Percentiles rank a stretch among this genome's conserved stretches.
phyloP scores from a whole-genome alignment of 2,888 invertebrate genomes.

The Cheilosia vulpina region DNA sequence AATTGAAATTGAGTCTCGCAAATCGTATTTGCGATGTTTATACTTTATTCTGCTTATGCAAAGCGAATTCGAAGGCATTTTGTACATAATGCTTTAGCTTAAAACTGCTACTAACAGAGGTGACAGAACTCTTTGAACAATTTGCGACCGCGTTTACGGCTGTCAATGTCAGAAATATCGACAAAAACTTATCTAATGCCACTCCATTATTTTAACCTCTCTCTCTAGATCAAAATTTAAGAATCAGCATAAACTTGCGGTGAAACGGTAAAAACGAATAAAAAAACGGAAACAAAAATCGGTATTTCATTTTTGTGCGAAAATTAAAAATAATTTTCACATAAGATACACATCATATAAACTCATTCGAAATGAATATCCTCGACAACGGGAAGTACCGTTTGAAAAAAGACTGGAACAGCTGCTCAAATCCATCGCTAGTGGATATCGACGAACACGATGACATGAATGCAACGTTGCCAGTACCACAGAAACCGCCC shows the following conservation, averaged over 20 bases:
- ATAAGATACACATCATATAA: not conserved
- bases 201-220: constrained; percentile 11
- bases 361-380: constrained; percentile 80
- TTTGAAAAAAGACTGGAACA: constrained; percentile 83
- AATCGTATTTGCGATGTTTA: no score
- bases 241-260: constrained; percentile 31
- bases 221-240: constrained; percentile 47
- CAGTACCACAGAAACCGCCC: constrained; percentile 80
- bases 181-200: constrained; percentile 6
- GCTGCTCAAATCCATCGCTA: constrained; percentile 83
- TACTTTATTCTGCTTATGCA: no score
- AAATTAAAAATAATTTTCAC: not conserved
- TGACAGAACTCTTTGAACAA: constrained; percentile 44
- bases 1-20: no score
- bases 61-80: not conserved
- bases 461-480: constrained; percentile 76
- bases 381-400: constrained; percentile 83
- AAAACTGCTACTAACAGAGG: not conserved
- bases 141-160: constrained; percentile 25
- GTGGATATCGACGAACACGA: constrained; percentile 82
- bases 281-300: constrained; percentile 26
- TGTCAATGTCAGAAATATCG: not conserved
- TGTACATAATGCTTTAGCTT: no score
- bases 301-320: constrained; percentile 28
- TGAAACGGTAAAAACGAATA: constrained; percentile 12